phyloP scores from a whole-genome alignment of 2,113 vertebrate genomes.

The Thomomys bottae region DNA sequence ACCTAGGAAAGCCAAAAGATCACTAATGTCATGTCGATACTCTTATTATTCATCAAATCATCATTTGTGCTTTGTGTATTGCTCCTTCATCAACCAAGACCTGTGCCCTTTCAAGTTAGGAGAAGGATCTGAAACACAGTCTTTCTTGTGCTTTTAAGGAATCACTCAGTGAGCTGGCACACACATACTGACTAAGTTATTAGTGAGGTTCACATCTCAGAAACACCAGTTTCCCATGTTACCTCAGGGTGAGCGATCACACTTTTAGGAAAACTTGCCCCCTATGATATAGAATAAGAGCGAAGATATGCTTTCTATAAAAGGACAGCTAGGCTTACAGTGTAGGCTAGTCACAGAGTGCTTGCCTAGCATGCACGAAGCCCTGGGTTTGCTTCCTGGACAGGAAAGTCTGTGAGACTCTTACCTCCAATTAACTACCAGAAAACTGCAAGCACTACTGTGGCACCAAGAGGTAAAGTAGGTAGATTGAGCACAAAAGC shows the following conservation, averaged over 20 bases:
- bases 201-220: not conserved
- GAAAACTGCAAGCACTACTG: too few relatives aligned
- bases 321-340: not conserved
- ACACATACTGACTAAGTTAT: not conserved
- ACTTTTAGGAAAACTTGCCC: not conserved
- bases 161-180: not conserved
- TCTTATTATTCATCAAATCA: slow-evolving; percentile 71
- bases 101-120: slow-evolving; percentile 64
- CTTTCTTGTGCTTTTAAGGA: not conserved
- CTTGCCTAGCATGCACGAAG: too few relatives aligned
- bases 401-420: too few relatives aligned
- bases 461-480: too few relatives aligned
- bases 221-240: not conserved
- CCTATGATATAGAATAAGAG: not conserved
- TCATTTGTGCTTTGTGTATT: slow-evolving; percentile 52
- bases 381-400: too few relatives aligned
- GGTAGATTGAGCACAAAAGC: too few relatives aligned
- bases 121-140: not conserved
- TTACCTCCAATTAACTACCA: too few relatives aligned
- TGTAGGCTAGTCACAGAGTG: too few relatives aligned
- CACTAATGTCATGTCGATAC: slow-evolving; percentile 58
- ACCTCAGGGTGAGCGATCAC: not conserved
- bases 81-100: slow-evolving; percentile 46
- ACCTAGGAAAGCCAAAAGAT: slow-evolving; percentile 44
- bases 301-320: not conserved